Conservation (phyloP, 2,888 invertebrate genomes). For the Cephus runcator region DNA sequence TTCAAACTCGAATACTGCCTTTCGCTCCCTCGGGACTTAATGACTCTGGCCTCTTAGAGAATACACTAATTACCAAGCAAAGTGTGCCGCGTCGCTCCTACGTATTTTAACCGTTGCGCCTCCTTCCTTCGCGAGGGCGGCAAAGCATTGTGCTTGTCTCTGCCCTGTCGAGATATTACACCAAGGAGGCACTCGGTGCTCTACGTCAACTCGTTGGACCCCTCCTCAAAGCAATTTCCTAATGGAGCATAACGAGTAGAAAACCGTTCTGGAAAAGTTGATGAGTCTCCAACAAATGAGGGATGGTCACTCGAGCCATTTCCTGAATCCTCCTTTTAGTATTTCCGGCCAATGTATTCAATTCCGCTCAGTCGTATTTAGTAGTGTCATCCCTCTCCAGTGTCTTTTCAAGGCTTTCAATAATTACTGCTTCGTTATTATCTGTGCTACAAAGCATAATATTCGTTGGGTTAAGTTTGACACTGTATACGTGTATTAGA, state of each 20-base stretch:
- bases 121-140: neutral
- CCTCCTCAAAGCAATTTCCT: neutral
- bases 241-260: constrained; percentile 1
- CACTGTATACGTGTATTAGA: too few relatives aligned
- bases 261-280: neutral
- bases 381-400: too few relatives aligned
- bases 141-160: neutral
- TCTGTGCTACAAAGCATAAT: too few relatives aligned
- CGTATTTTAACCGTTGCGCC: neutral
- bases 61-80: constrained; percentile 57
- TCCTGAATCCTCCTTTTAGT: too few relatives aligned
- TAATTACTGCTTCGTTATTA: too few relatives aligned
- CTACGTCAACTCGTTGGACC: too few relatives aligned
- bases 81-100: constrained; percentile 31
- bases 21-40: constrained; percentile 44
- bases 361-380: too few relatives aligned
- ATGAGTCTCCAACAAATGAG: neutral
- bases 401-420: too few relatives aligned
- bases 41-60: constrained; percentile 57
- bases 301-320: too few relatives aligned
- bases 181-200: neutral
- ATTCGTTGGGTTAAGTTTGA: too few relatives aligned
- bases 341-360: too few relatives aligned
- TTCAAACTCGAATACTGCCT: constrained; percentile 22
- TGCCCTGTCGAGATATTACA: neutral